phyloP scores from a whole-genome alignment of 2,888 invertebrate species.

The Calameuta filiformis region DNA sequence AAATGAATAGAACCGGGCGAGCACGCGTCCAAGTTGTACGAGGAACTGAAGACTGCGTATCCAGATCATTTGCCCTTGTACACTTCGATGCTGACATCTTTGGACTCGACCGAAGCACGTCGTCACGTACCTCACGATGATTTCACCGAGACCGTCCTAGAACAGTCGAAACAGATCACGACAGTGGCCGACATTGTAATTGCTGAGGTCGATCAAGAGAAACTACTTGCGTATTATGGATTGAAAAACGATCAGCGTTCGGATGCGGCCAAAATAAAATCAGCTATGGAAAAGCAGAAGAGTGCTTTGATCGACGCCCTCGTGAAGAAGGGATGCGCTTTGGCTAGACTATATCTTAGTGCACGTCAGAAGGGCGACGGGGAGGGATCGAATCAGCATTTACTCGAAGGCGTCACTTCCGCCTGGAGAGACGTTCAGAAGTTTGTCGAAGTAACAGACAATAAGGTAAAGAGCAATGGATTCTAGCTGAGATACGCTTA shows the following conservation, averaged over 20 bases:
- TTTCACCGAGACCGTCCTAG: slow-evolving; percentile 55
- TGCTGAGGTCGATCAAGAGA: slow-evolving; percentile 79
- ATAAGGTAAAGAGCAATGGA: slow-evolving; percentile 71
- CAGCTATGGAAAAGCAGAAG: slow-evolving; percentile 87
- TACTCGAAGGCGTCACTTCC: slow-evolving; percentile 72
- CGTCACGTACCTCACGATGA: slow-evolving; percentile 65
- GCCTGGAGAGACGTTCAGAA: slow-evolving; percentile 80
- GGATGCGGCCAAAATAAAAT: slow-evolving; percentile 87
- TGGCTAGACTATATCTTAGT: slow-evolving; percentile 72
- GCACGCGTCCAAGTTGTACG: slow-evolving; percentile 77
- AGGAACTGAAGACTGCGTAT: slow-evolving; percentile 77
- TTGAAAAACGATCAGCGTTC: slow-evolving; percentile 85
- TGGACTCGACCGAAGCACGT: slow-evolving; percentile 73
- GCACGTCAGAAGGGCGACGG: slow-evolving; percentile 53
- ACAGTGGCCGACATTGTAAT: slow-evolving; percentile 76
- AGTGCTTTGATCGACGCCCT: slow-evolving; percentile 83
- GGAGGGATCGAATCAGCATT: slow-evolving; percentile 58
- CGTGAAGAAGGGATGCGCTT: slow-evolving; percentile 78
- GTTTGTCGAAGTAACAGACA: slow-evolving; percentile 82
- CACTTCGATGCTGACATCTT: slow-evolving; percentile 80
- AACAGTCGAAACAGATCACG: slow-evolving; percentile 69
- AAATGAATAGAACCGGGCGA: slow-evolving; percentile 70
- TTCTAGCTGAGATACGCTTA: neutral
- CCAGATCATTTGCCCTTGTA: slow-evolving; percentile 83
- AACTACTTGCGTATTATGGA: slow-evolving; percentile 84